Base-by-base conservation (phyloP, 92 coral and sea anemone species). In the Phenganax subtilis region DNA sequence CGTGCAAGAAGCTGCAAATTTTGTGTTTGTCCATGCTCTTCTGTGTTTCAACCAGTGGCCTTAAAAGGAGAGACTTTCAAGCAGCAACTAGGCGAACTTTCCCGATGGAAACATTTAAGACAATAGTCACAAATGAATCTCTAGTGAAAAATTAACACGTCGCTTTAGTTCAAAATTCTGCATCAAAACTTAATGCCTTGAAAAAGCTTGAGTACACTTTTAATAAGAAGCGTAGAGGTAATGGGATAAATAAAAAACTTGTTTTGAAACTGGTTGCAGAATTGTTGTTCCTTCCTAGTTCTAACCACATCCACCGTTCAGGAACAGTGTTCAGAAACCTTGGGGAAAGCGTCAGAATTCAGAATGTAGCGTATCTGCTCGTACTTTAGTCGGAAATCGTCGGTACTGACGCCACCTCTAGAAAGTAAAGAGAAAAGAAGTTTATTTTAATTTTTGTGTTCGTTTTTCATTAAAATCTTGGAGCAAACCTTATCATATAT, bases 401-500 rank as follows among this genome's bases (percentile, higher is more conserved):
- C 74, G 74, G 51, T 10, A 37, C 71, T 78, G 82, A 78, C 82
- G 82, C 72, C 82, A 78, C 37, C 28, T 0, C 47, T 3, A 14
- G n/a, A 69, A 69, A 25, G 14, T 9, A 30, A 9, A 59, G n/a
- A 59, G 27, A 59, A 59, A 59, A 14, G 27, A 59, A 59, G 7
- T 59, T 20, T 52, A 6, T 71, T 71, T 71, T 71, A 37, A n/a
- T 9, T 54, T 73, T 73, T 73, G 8, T 54, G 8, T 51, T 28
- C 12, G n/a, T 11, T 9, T 37, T 37, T 12, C 7, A 30, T 2
- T 37, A 51, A 27, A 31, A 28, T 69, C 51, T 37, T 72, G 55
- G 55, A 53, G 3, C 57, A 58, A 28, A 56, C 25, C 12, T 0
- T 14, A 27, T 74, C n/a, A 2, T 12, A 57, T 37, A 25, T 51